A percentile compares a stretch with the other conserved stretches of the same genome.
These are phyloP conservation scores for Agriopis leucophaearia DNA, from an alignment of 2,888 invertebrate genomes.

Conservation along the genomic window DNA sequence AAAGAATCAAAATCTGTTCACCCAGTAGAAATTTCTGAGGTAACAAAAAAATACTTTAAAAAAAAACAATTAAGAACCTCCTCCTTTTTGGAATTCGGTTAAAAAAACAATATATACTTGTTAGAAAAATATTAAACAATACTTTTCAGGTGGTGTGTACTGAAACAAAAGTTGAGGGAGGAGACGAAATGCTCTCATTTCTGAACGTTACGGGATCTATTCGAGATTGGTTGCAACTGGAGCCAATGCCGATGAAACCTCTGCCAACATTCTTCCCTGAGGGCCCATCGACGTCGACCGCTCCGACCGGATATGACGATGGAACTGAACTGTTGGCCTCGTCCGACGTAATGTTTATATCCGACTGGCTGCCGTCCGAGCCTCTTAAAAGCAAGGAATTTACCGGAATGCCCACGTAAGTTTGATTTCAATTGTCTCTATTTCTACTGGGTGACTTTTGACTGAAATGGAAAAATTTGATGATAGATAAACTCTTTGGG, in stretches of 20 bases:
- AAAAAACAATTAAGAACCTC: too few relatives aligned
- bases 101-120: too few relatives aligned
- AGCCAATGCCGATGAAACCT: conserved; percentile 65
- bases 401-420: conserved; percentile 87
- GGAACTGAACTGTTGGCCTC: conserved; percentile 34
- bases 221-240: conserved; percentile 73
- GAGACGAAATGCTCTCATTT: conserved; percentile 68
- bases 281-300: conserved; percentile 47
- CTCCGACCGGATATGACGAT: conserved; percentile 49
- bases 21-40: too few relatives aligned
- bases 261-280: conserved; percentile 48
- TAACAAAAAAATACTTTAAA: too few relatives aligned
- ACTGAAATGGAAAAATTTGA: too few relatives aligned
- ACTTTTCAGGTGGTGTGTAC: conserved; percentile 32
- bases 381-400: conserved; percentile 83
- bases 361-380: conserved; percentile 88
- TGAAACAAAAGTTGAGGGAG: conserved; percentile 43
- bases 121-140: too few relatives aligned
- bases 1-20: too few relatives aligned
- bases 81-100: too few relatives aligned
- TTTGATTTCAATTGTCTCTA: conserved; percentile 52
- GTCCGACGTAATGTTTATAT: conserved; percentile 66
- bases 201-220: conserved; percentile 73
- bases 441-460: not conserved
- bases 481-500: too few relatives aligned